Percentiles rank a stretch among this genome's conserved stretches.
These are phyloP conservation scores for Maniola hyperantus DNA, from an alignment of 2,888 invertebrate species.

Conservation along the genomic window DNA sequence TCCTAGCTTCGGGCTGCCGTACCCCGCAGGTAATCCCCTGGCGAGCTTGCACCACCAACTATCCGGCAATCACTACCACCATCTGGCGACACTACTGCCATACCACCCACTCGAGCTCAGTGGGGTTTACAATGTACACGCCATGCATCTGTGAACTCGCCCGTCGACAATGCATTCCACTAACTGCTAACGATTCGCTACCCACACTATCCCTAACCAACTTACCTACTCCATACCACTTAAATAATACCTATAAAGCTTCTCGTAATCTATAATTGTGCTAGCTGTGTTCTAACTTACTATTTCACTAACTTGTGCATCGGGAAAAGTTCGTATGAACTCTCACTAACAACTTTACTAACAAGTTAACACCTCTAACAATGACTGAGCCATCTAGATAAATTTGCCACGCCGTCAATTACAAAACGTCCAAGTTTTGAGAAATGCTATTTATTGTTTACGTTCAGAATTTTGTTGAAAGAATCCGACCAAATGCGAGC, in stretches of 20 bases:
- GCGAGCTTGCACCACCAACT: slow-evolving; percentile 90
- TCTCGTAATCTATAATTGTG: slow-evolving; percentile 63
- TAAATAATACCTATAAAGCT: slow-evolving; percentile 64
- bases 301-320: slow-evolving; percentile 70
- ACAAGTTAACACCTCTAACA: slow-evolving; percentile 78
- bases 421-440: slow-evolving; percentile 77
- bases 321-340: slow-evolving; percentile 74
- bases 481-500: slow-evolving; percentile 73
- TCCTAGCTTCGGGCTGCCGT: slow-evolving; percentile 98
- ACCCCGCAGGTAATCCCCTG: slow-evolving; percentile 97
- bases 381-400: slow-evolving; percentile 81
- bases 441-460: slow-evolving; percentile 75
- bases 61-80: slow-evolving; percentile 84
- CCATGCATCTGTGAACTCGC: slow-evolving; percentile 90
- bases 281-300: slow-evolving; percentile 72
- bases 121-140: slow-evolving; percentile 88
- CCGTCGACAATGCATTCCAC: slow-evolving; percentile 80
- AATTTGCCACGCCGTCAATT: slow-evolving; percentile 75
- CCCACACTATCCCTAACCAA: slow-evolving; percentile 62
- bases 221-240: slow-evolving; percentile 62
- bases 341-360: slow-evolving; percentile 77
- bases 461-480: slow-evolving; percentile 70
- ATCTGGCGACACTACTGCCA: slow-evolving; percentile 84
- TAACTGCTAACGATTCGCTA: slow-evolving; percentile 67
- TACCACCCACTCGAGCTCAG: slow-evolving; percentile 86